A percentile compares a stretch with the other conserved stretches of the same genome.
These are phyloP conservation scores for Morone saxatilis DNA, from an alignment of 2,113 vertebrate species.

Conservation along the genomic window DNA sequence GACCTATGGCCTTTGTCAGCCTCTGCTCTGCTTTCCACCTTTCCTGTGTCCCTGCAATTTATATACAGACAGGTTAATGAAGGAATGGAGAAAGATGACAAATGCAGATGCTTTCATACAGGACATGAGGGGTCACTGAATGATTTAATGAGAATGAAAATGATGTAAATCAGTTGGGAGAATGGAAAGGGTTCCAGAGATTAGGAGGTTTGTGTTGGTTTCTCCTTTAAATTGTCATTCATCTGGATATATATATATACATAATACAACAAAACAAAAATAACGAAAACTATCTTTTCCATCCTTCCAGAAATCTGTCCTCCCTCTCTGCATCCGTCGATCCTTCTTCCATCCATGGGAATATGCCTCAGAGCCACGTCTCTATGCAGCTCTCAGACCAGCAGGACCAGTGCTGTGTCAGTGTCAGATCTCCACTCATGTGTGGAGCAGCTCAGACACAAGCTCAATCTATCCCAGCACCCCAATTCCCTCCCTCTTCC, in stretches of 20 bases:
- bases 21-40: not conserved
- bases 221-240: not conserved
- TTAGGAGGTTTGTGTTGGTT: too few relatives aligned
- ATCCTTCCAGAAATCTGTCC: not conserved
- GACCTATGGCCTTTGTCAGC: not conserved
- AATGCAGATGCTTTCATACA: too few relatives aligned
- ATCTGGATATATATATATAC: too few relatives aligned
- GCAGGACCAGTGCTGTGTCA: constrained; percentile 44
- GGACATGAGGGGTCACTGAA: too few relatives aligned
- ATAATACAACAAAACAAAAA: too few relatives aligned
- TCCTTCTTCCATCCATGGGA: constrained; percentile 13
- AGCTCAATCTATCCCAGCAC: constrained; percentile 33
- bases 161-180: too few relatives aligned
- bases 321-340: constrained; percentile 1
- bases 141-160: too few relatives aligned
- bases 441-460: constrained; percentile 58
- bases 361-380: constrained; percentile 24
- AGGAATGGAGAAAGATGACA: too few relatives aligned
- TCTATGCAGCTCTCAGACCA: constrained; percentile 46
- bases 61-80: too few relatives aligned
- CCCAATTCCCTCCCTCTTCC: constrained; percentile 7
- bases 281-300: too few relatives aligned
- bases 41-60: not conserved
- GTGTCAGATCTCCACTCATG: constrained; percentile 70
- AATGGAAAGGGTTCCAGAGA: too few relatives aligned